A percentile compares a stretch with the other conserved stretches of the same genome.
Conservation (phyloP, 2,113 vertebrate species). For the Herpetotheres cachinnans region DNA sequence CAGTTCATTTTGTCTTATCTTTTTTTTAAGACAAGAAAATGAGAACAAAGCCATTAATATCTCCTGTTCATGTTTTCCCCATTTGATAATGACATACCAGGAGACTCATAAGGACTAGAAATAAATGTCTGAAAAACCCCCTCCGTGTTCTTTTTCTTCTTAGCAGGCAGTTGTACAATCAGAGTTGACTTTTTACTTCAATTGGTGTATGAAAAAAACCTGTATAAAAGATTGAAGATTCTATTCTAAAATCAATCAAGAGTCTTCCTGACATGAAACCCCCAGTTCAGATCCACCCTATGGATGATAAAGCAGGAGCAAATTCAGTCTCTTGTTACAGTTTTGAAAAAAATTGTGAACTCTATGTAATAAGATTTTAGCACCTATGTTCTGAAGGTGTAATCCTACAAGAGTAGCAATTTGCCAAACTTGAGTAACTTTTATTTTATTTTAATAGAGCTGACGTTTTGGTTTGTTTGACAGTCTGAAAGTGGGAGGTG, state of each 20-base stretch:
- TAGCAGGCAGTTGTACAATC: not conserved
- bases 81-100: not conserved
- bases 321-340: not conserved
- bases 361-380: not conserved
- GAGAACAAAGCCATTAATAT: constrained; percentile 12
- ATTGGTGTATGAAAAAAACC: not conserved
- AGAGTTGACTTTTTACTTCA: not conserved
- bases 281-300: not conserved
- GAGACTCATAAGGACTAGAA: constrained; percentile 30
- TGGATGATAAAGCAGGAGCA: not conserved
- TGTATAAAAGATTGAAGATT: not conserved
- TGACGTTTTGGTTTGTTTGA: not conserved
- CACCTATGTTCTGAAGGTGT: not conserved
- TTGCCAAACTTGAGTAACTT: not conserved
- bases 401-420: not conserved
- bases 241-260: constrained; percentile 7
- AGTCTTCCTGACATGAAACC: not conserved
- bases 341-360: not conserved
- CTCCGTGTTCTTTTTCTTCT: not conserved
- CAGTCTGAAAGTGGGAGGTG: not conserved
- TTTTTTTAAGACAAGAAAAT: not conserved
- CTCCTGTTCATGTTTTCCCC: not conserved
- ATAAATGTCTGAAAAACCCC: not conserved
- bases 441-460: not conserved
- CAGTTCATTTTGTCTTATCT: not conserved